Conservation (phyloP, 2,888 invertebrate species). For the Lithophane socia region DNA sequence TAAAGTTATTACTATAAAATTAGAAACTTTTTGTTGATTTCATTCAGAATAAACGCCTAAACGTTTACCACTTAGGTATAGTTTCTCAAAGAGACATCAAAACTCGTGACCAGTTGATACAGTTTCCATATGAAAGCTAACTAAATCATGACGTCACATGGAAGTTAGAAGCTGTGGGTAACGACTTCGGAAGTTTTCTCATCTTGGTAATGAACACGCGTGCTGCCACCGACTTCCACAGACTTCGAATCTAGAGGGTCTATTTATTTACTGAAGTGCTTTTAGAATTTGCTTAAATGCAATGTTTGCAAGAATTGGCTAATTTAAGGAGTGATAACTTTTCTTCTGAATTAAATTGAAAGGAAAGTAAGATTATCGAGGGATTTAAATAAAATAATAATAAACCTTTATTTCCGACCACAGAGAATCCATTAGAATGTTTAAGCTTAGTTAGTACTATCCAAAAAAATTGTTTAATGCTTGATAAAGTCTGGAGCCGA, state of each 20-base stretch:
- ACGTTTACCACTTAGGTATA: slow-evolving; percentile 14
- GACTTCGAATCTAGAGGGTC: slow-evolving; percentile 4
- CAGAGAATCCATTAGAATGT: not conserved
- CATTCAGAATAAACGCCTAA: not conserved
- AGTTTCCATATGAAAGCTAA: slow-evolving; percentile 38
- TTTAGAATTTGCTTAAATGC: slow-evolving; percentile 21
- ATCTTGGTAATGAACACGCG: slow-evolving; percentile 57
- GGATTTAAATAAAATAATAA: not conserved
- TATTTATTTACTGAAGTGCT: slow-evolving; percentile 30
- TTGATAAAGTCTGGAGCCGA: not conserved
- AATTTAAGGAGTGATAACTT: too few species aligned
- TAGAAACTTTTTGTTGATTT: not conserved
- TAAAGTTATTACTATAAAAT: slow-evolving; percentile 5
- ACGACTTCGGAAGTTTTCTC: slow-evolving; percentile 59
- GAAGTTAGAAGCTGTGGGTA: slow-evolving; percentile 34
- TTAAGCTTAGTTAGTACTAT: not conserved
- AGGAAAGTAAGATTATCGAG: not conserved
- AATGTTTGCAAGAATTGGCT: not conserved
- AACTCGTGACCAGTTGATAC: slow-evolving; percentile 38
- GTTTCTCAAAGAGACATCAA: slow-evolving; percentile 45
- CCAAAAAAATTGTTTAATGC: not conserved
- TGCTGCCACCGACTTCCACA: slow-evolving; percentile 24
- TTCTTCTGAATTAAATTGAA: too few species aligned
- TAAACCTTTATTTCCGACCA: not conserved
- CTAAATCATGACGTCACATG: slow-evolving; percentile 57